Base-by-base conservation (phyloP, 1,140 invertebrate species). In the Scaptomyza graminum region DNA sequence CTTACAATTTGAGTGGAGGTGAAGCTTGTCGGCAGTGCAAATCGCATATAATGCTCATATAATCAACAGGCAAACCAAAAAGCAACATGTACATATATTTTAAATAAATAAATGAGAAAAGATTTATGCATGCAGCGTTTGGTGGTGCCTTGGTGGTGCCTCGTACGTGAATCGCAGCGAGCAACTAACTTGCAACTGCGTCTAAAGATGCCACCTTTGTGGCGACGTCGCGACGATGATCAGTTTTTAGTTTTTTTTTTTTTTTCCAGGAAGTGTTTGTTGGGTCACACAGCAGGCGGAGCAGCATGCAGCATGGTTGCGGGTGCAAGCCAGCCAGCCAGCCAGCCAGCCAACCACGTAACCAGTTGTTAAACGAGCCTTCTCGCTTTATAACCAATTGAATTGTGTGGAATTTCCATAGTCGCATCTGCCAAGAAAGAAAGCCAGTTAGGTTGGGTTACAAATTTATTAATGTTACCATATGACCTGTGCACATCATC, bases 351-450 rank as follows among this genome's bases (percentile, higher is more conserved):
- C 34, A 50, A 52, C 74, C 63, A 84, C 80, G 82, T 85, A 85
- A 85, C 82, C 66, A 78, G 78, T 85, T 78, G 82, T 82, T 83
- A 85, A 85, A 88, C 83, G 75, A 78, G 82, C 78, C 82, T 70
- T 55, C 60, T 47, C 62, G 69, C 59, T 76, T 74, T 74, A 76
- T 84, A 63, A 76, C 80, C 80, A 83, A 82, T 79, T 78, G 74
- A 83, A 66, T 75, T 70, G 76, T 71, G 77, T 71, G 77, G 71
- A 71, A 61, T 67, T 76, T 73, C 57, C 70, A 73, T 69, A 73
- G 63, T 55, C 28, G 59, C 43, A 56, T 61, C 62, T 28, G 16
- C 43, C 56, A 7, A 44, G 15, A 55, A 65, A 41, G 15, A 25
- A 76, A 70, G 77, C 80, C 64, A 18, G 63, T 77, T 76, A 44